Evolutionary conservation across 37 sponge, comb jelly and placozoan genomes (phyloP).

Genomic region (Amphimedon queenslandica): DNA sequence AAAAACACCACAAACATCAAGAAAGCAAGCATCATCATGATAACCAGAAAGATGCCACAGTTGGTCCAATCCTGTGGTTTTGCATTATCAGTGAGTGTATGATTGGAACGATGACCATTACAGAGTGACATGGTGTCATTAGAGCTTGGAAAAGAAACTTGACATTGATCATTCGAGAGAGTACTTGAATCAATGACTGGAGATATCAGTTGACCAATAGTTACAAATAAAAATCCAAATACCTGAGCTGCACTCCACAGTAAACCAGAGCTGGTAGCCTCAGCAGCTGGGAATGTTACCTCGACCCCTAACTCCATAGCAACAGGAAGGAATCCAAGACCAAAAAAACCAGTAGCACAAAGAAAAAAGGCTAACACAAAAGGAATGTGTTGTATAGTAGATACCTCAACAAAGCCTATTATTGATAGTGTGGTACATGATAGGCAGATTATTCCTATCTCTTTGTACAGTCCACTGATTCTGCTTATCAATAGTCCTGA

Average conservation of each 20-base stretch:
- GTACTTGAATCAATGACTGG: not conserved
- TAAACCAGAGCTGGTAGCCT: constrained; percentile 67
- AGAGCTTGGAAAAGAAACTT: too few relatives aligned
- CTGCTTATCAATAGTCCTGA: constrained; percentile 43
- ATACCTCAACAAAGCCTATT: constrained; percentile 32
- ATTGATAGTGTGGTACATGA: constrained; percentile 21
- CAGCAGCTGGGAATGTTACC: constrained; percentile 72
- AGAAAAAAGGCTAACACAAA: constrained; percentile 32
- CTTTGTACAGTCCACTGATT: constrained; percentile 40
- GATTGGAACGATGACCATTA: not conserved
- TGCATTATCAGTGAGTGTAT: not conserved
- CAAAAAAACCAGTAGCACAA: constrained; percentile 65
- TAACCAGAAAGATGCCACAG: constrained; percentile 15
- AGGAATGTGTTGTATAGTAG: not conserved
- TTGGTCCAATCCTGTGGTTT: constrained; percentile 41
- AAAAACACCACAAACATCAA: constrained; percentile 38
- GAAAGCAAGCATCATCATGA: constrained; percentile 13
- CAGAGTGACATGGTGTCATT: too few relatives aligned
- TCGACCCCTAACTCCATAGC: constrained; percentile 70
- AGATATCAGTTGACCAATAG: constrained; percentile 11
- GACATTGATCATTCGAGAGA: not conserved
- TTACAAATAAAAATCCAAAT: constrained; percentile 37
- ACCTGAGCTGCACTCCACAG: constrained; percentile 57
- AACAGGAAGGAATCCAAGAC: constrained; percentile 48
- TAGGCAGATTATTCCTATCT: constrained; percentile 24